These are phyloP conservation scores for Bellardia bayeri DNA, from an alignment of 2,888 invertebrate genomes.

Conservation along the genomic window DNA sequence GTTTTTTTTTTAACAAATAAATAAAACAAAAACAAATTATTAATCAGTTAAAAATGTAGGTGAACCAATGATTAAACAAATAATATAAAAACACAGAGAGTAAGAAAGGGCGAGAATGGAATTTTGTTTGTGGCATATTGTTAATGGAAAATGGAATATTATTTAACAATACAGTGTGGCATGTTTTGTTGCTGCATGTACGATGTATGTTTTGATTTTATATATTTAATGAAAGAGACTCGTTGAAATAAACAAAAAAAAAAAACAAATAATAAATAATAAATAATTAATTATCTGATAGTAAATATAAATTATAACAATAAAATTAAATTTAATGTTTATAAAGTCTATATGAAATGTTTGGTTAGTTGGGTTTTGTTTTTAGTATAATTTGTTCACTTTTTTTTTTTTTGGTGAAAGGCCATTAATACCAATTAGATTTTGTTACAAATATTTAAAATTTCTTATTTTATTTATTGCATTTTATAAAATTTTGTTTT, in stretches of 20 bases:
- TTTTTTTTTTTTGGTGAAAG: slow-evolving; percentile 77
- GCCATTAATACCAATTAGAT: slow-evolving; percentile 81
- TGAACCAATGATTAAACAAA: slow-evolving; percentile 48
- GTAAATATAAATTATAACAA: neutral
- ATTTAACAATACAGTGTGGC: slow-evolving; percentile 59
- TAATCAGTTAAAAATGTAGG: slow-evolving; percentile 44
- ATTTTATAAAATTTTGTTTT: neutral
- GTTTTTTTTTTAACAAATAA: slow-evolving; percentile 6
- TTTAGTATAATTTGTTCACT: slow-evolving; percentile 4
- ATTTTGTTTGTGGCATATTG: slow-evolving; percentile 14
- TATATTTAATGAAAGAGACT: neutral
- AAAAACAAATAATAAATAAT: neutral
- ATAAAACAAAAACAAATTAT: slow-evolving; percentile 23
- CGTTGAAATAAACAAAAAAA: neutral
- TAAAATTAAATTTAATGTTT: slow-evolving; percentile 15
- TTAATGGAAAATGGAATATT: slow-evolving; percentile 66
- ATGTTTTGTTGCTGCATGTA: slow-evolving; percentile 8
- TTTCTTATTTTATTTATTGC: slow-evolving; percentile 38
- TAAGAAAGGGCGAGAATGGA: neutral
- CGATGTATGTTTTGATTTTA: slow-evolving; percentile 5
- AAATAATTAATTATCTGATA: slow-evolving; percentile 1
- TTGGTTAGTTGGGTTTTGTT: neutral
- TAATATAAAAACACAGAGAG: neutral
- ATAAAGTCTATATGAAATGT: neutral
- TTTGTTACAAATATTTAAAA: slow-evolving; percentile 67